Evolutionary conservation across 2,888 invertebrate genomes (phyloP).

Genomic region (Lasioglossum calceatum): DNA sequence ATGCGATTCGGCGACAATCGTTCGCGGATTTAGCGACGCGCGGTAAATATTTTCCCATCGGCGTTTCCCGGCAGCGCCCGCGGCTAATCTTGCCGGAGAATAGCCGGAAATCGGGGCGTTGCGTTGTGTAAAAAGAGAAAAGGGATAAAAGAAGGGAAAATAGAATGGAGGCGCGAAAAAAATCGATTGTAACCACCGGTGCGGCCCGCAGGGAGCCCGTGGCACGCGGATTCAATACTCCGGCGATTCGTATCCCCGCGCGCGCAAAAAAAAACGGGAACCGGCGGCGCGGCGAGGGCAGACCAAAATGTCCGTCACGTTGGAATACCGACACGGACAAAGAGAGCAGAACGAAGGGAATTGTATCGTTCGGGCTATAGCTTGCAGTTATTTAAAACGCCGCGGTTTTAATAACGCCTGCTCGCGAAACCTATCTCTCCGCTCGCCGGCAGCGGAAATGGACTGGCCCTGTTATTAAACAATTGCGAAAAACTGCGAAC

Average conservation of each 20-base stretch:
- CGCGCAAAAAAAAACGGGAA: conserved; percentile 2
- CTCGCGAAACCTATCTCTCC: neutral
- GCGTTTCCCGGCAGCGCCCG: neutral
- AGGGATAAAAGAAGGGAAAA: neutral
- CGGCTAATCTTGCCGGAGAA: conserved; percentile 43
- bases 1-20: neutral
- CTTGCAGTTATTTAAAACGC: conserved; percentile 19
- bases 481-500: neutral
- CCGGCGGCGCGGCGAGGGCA: neutral
- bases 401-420: conserved; percentile 56
- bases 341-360: conserved; percentile 16
- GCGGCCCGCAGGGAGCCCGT: conserved; percentile 51
- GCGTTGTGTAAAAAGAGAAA: conserved; percentile 39
- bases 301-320: conserved; percentile 30
- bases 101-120: conserved; percentile 54
- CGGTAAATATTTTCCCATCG: neutral
- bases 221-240: conserved; percentile 55
- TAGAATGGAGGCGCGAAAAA: conserved; percentile 21
- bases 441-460: neutral
- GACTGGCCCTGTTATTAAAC: neutral
- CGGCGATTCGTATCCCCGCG: conserved; percentile 46
- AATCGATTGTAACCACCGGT: conserved; percentile 52
- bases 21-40: neutral
- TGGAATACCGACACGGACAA: conserved; percentile 6
- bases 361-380: conserved; percentile 7